These are phyloP conservation scores for Chionis minor DNA, from an alignment of 2,113 vertebrate species.

Conservation along the genomic window DNA sequence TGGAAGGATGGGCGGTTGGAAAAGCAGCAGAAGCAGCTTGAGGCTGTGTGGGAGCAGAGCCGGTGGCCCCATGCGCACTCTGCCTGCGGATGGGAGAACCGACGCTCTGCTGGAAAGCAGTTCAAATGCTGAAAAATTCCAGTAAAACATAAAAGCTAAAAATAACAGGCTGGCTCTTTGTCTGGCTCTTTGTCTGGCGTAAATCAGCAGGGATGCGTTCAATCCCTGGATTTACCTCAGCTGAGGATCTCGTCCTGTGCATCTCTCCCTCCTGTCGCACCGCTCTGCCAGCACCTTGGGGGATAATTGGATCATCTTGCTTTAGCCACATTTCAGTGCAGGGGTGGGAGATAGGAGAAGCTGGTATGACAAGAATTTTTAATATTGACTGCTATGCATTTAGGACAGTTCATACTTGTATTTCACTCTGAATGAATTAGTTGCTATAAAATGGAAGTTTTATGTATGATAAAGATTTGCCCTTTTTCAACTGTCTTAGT, in stretches of 20 bases:
- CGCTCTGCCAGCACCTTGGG: accelerated
- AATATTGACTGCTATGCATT: neutral
- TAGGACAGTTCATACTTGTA: neutral
- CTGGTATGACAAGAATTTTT: neutral
- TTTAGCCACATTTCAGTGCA: neutral
- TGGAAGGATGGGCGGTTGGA: neutral
- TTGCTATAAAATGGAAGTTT: neutral
- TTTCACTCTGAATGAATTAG: neutral
- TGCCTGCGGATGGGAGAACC: neutral
- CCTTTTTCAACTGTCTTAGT: neutral
- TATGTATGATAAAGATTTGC: neutral
- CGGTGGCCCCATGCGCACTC: neutral
- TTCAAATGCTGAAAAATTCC: neutral
- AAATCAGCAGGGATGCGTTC: neutral
- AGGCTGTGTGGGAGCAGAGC: neutral
- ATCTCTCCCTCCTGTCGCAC: neutral
- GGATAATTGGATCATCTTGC: neutral
- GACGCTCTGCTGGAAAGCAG: neutral
- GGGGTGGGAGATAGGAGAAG: neutral
- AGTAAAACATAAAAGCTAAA: neutral
- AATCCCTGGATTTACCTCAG: neutral
- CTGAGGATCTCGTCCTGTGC: neutral
- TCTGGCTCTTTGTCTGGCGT: neutral
- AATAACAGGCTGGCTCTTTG: neutral
- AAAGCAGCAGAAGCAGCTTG: neutral